These are phyloP conservation scores for Silurus aristotelis DNA, from an alignment of 2,797 vertebrate species.

Conservation along the genomic window DNA sequence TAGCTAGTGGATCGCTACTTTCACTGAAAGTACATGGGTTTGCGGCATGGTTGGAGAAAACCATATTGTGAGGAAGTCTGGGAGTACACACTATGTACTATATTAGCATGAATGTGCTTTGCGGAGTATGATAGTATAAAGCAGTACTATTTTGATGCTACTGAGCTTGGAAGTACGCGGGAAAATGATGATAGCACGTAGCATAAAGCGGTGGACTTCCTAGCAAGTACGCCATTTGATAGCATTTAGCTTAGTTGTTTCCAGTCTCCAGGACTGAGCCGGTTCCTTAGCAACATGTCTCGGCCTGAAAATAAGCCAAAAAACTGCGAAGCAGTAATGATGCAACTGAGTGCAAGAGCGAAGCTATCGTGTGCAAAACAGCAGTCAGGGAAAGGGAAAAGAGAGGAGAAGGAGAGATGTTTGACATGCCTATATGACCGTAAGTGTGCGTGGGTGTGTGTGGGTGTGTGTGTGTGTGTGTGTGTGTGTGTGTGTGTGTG, in stretches of 20 bases:
- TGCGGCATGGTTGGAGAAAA: too few relatives aligned
- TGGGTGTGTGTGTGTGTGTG: conserved; percentile 27
- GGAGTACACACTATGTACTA: too few relatives aligned
- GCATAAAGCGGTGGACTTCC: too few relatives aligned
- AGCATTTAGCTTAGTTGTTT: conserved; percentile 13
- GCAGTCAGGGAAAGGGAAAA: conserved; percentile 23
- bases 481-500: conserved; percentile 36
- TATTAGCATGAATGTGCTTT: too few relatives aligned
- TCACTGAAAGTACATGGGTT: too few relatives aligned
- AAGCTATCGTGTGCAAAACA: conserved; percentile 45
- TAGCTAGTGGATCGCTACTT: too few relatives aligned
- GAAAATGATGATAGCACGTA: too few relatives aligned
- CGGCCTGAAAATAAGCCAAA: conserved; percentile 41
- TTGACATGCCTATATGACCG: conserved; percentile 29
- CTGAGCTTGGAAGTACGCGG: too few relatives aligned
- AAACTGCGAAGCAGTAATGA: conserved; percentile 49
- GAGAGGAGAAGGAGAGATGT: conserved; percentile 35
- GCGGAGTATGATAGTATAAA: too few relatives aligned
- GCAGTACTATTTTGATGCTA: too few relatives aligned
- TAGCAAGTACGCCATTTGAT: background rate
- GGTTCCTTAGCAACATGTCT: conserved; percentile 34
- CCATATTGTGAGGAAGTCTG: too few relatives aligned
- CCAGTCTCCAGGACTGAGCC: conserved; percentile 7
- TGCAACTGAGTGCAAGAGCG: conserved; percentile 57
- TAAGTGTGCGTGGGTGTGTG: conserved; percentile 9